Conservation (phyloP, 2,888 invertebrate genomes). For the Choreutis nemorana region DNA sequence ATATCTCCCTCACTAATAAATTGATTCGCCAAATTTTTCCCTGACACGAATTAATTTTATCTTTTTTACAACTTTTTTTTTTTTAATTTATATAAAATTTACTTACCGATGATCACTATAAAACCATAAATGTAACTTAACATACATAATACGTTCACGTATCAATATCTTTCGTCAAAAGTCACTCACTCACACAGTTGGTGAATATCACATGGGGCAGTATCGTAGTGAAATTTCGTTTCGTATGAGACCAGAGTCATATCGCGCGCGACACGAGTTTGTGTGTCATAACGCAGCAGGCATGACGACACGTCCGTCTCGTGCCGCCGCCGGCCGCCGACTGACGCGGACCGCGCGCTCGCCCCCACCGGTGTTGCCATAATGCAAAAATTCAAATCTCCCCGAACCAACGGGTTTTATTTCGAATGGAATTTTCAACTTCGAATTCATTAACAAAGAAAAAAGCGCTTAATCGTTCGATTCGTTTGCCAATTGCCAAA, state of each 20-base stretch:
- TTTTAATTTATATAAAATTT: no score
- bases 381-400: neutral
- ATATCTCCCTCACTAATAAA: no score
- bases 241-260: slow-evolving; percentile 27
- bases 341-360: slow-evolving; percentile 28
- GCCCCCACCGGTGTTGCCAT: neutral
- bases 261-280: slow-evolving; percentile 23
- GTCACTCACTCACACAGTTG: slow-evolving; percentile 18
- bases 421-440: no score
- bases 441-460: no score
- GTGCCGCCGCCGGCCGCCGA: slow-evolving; percentile 40
- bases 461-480: no score
- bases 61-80: no score
- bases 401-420: no score
- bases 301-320: slow-evolving; percentile 34
- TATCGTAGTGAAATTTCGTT: slow-evolving; percentile 1
- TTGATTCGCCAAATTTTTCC: no score
- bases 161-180: slow-evolving; percentile 35
- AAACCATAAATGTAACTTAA: slow-evolving; percentile 47
- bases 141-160: slow-evolving; percentile 23
- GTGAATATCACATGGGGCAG: no score
- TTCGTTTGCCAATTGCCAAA: no score
- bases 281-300: slow-evolving; percentile 23
- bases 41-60: no score
- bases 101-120: slow-evolving; percentile 62